Evolutionary conservation across 2,797 vertebrate genomes (phyloP), one percentile per base, ranked within the genome.

Genomic region (Oreochromis grahami): DNA sequence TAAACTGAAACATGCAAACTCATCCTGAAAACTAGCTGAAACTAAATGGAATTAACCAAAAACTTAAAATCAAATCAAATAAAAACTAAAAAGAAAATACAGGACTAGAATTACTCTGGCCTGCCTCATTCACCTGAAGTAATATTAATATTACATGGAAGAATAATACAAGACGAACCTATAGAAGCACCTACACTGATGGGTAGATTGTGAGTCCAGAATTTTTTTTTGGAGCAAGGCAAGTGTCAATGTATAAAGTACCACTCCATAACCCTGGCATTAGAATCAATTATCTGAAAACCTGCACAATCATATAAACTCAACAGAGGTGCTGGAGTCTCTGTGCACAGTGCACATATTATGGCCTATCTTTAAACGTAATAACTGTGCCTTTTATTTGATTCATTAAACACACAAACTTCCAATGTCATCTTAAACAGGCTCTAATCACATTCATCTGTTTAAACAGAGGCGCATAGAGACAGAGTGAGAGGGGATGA

Each of bases 371-470:
- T 93, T 94, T 91, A 92, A 94, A 93, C 91, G 92, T 92, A 93
- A 94, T 94, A 93, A 94, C 91, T 88, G 13, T 78, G 84, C 91
- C 91, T 93, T 91, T 93, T 93, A 92, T 92, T 93, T 93, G 94
- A 96, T 90, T 94, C 94, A 91, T 94, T 94, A 94, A 95, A 95
- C 92, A 96, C 87, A 95, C 93, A 95, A 96, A 96, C 93, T 93
- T 90, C 91, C 93, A 95, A 94, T 94, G 94, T 93, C 94, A 94
- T 94, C 94, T 94, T 93, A 95, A 96, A 94, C 90, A 85, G 88
- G 83, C 85, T 93, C 80, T 96, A 96, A 97, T 96, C 95, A 95
- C 93, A 93, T 96, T 95, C 94, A 96, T 95, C 95, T 96, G 95
- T 95, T 95, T 94, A 96, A 96, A 96, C 94, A 95, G 92, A 93